A percentile compares a stretch with the other conserved stretches of the same genome.
Evolutionary conservation across 2,797 vertebrate species (phyloP).

Genomic region (Podarcis lilfordi): DNA sequence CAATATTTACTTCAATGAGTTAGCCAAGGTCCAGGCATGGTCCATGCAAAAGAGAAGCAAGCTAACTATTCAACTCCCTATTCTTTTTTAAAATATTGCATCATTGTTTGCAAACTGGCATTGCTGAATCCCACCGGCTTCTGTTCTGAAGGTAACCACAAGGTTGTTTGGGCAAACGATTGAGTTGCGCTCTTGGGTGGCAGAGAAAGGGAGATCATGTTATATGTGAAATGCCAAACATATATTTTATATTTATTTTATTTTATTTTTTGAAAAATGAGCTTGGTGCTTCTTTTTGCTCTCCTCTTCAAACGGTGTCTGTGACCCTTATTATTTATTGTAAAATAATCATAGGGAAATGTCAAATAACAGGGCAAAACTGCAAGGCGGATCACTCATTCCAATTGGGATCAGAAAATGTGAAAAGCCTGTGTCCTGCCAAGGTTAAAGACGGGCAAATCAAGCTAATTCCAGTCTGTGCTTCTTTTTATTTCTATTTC

Average conservation of each 20-base stretch:
- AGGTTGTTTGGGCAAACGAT: background rate
- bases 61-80: background rate
- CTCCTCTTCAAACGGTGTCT: background rate
- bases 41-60: background rate
- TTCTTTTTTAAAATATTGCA: background rate
- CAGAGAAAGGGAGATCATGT: background rate
- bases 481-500: too few relatives aligned
- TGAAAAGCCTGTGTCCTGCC: background rate
- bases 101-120: background rate
- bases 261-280: background rate
- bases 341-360: too few relatives aligned
- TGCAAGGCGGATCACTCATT: background rate
- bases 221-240: background rate
- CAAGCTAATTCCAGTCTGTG: background rate
- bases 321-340: background rate
- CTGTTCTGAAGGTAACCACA: background rate
- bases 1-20: background rate
- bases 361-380: background rate
- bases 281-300: background rate
- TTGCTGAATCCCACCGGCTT: background rate
- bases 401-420: background rate
- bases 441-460: background rate
- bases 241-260: background rate
- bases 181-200: background rate
- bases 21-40: background rate